Evolutionary conservation across 2,888 invertebrate species (phyloP), one percentile per base, ranked within the genome.

Genomic region (Lochmaea crataegi): DNA sequence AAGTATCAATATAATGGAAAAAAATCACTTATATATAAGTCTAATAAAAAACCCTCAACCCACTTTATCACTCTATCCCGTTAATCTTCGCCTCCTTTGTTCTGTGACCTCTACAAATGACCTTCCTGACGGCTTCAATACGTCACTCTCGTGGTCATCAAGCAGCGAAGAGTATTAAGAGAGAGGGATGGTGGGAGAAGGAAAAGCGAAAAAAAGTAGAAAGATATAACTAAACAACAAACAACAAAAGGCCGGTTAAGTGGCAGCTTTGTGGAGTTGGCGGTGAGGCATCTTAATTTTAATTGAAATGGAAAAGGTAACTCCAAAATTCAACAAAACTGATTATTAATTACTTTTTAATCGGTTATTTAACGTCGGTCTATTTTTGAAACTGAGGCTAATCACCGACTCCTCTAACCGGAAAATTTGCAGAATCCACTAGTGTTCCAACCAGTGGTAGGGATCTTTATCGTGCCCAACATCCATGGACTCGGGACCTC

Each of bases 231-330:
- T 67, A 77, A 76, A 74, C 75, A 72, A 75, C 73, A 64, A 72
- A 77, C 76, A 79, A 80, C 78, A 80, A n/a, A 81, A 82, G 77
- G 81, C 79, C 76, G 78, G 74, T 79, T 79, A 80, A 80, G 80
- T 80, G 82, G 80, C 79, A 80, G 80, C 79, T 82, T 82, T 79
- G 77, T 77, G 71, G 65, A 71, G 74, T 76, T 77, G 69, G 65
- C 38, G 74, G 65, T 72, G 16, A 6, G 68, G 73, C 14, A 65
- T 38, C 64, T 9, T 57, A n/a, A 64, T 63, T 14, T 48, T 9
- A 6, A 16, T 14, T 45, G 5, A 2, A n/a, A 14, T 32, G 18
- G 10, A 63, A 63, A 69, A 53, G 69, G 69, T 69, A 63, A 63
- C 69, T 16, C 69, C n/a, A 68, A 26, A 42, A 22, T 16, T 57